Conservation (phyloP, 2,888 invertebrate species). For the Tinea trinotella region DNA sequence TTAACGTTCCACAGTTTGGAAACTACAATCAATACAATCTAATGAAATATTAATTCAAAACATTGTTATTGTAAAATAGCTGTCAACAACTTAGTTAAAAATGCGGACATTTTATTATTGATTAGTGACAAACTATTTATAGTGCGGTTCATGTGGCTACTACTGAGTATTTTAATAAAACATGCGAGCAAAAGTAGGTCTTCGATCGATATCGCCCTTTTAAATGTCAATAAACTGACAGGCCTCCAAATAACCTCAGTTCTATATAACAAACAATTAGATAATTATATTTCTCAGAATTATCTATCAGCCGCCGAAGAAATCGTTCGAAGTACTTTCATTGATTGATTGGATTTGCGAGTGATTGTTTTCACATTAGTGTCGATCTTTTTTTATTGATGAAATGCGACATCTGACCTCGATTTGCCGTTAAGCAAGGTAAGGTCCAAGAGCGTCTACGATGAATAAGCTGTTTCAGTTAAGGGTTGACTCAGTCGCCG, state of each 20-base stretch:
- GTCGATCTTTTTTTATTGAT: too few species aligned
- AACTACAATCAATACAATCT: too few species aligned
- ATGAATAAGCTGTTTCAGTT: too few species aligned
- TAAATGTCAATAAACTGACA: conserved; percentile 16
- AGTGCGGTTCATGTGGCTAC: conserved; percentile 8
- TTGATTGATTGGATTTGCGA: not conserved
- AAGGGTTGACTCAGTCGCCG: too few species aligned
- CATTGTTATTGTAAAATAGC: not conserved
- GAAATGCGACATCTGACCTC: too few species aligned
- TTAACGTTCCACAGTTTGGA: too few species aligned
- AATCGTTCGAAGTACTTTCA: conserved; percentile 2
- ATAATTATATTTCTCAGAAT: conserved; percentile 9
- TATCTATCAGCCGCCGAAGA: not conserved
- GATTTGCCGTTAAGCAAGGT: too few species aligned
- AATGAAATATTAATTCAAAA: too few species aligned
- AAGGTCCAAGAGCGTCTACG: too few species aligned
- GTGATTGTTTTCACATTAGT: not conserved
- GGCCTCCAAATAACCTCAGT: not conserved
- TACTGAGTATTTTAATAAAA: conserved; percentile 12
- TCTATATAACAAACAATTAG: conserved; percentile 15
- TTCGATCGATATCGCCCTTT: conserved; percentile 13
- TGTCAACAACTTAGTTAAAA: conserved; percentile 6
- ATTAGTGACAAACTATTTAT: conserved; percentile 8
- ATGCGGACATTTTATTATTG: conserved; percentile 15
- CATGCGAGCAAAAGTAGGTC: conserved; percentile 17